Evolutionary conservation across 2,888 invertebrate genomes (phyloP).

Genomic region (Thera britannica): DNA sequence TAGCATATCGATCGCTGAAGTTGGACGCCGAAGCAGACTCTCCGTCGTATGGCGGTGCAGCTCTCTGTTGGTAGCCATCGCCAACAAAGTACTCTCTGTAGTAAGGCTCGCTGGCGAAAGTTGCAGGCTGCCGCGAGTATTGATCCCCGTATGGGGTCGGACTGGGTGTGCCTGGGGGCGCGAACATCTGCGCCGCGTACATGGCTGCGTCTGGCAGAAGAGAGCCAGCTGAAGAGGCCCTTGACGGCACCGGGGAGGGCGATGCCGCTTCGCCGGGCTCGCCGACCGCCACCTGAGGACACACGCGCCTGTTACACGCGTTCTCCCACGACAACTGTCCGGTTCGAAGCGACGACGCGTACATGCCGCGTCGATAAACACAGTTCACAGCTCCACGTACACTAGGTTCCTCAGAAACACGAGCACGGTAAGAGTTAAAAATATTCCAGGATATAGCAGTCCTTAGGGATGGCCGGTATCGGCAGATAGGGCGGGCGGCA

Average conservation of each 20-base stretch:
- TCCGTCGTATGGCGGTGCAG: conserved; percentile 83
- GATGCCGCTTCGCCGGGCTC: conserved; percentile 86
- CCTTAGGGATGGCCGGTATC: conserved; percentile 78
- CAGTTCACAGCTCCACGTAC: conserved; percentile 82
- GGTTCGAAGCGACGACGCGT: conserved; percentile 86
- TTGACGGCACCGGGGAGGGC: conserved; percentile 87
- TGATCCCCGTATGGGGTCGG: conserved; percentile 86
- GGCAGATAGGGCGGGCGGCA: conserved; percentile 85
- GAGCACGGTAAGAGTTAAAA: conserved; percentile 64
- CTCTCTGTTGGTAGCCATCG: conserved; percentile 86
- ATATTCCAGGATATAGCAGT: conserved; percentile 58
- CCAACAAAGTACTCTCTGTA: conserved; percentile 92
- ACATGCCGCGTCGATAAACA: conserved; percentile 79
- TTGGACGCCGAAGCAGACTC: conserved; percentile 86
- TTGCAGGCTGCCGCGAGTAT: conserved; percentile 81
- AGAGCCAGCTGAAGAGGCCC: conserved; percentile 83
- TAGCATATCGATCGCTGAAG: conserved; percentile 88
- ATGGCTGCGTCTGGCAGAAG: conserved; percentile 87
- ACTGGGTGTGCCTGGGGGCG: conserved; percentile 88
- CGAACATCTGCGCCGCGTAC: conserved; percentile 89
- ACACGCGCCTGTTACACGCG: conserved; percentile 88
- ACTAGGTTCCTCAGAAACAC: conserved; percentile 70
- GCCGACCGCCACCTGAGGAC: conserved; percentile 84
- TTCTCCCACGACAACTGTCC: conserved; percentile 85
- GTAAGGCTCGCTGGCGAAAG: conserved; percentile 90